These are phyloP conservation scores for Numida meleagris DNA, from an alignment of 2,113 vertebrate genomes.

Conservation along the genomic window DNA sequence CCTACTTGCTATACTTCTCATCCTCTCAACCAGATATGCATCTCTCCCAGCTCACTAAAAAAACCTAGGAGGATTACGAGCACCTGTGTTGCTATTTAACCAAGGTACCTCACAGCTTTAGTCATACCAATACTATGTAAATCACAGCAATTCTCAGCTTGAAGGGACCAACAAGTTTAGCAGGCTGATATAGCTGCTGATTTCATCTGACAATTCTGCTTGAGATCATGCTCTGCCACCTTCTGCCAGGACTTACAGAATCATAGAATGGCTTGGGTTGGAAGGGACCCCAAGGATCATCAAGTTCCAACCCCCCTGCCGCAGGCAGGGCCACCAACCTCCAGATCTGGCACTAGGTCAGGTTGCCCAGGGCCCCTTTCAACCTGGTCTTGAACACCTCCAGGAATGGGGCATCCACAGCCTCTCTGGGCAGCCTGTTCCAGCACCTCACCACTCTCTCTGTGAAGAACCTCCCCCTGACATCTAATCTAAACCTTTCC, in stretches of 20 bases:
- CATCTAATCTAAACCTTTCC: too few species aligned
- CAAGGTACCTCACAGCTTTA: background rate
- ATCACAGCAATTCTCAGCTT: background rate
- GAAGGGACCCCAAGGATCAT: too few species aligned
- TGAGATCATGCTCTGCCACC: background rate
- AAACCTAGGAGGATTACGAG: background rate
- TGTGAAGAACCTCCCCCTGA: too few species aligned
- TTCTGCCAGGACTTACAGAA: background rate
- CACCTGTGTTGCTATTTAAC: background rate
- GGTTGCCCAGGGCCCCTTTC: too few species aligned
- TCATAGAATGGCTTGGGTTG: too few species aligned
- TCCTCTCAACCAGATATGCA: background rate
- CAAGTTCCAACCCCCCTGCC: too few species aligned
- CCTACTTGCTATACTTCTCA: background rate
- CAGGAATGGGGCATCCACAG: too few species aligned
- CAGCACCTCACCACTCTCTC: too few species aligned
- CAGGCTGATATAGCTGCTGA: background rate
- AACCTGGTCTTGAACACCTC: too few species aligned
- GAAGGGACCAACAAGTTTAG: background rate
- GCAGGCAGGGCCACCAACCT: too few species aligned
- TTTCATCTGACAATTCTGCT: background rate
- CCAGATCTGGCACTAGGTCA: too few species aligned
- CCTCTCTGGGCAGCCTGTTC: too few species aligned
- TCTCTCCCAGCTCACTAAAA: background rate
- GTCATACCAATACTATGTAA: background rate